Base-by-base conservation (phyloP, 2,888 invertebrate genomes). In the Deilephila porcellus region DNA sequence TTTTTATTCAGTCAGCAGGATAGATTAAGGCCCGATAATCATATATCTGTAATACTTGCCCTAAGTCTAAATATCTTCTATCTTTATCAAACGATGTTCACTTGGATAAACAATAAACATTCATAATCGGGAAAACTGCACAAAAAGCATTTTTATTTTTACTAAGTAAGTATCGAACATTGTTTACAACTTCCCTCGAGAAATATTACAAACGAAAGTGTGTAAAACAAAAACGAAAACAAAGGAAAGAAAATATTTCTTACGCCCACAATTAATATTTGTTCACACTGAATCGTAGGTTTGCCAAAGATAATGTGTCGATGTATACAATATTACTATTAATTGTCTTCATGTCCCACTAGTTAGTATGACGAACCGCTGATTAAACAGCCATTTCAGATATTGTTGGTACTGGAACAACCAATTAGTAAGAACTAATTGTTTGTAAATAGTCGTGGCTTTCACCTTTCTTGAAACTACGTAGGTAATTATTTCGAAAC, bases 351-450 rank as follows among this genome's bases (percentile, higher is more conserved):
- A 29, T 60, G 29, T 60, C 60, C 29, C 29, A 29, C 29, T 17
- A 29, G 4, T 29, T 17, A 14, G 25, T 17, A 60, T 17, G 60
- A 32, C 25, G 17, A 25, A 60, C 17, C 25, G 20, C 60, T 25
- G 25, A 60, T 25, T 60, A 60, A 25, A 60, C 20, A 17, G 25
- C 29, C 29, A 60, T 29, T 29, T 60, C 17, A 5, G 4, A 3
- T 56, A 1, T 6, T n/a, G 19, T n/a, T 17, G 6, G 6, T n/a
- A 56, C n/a, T 56, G 19, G 53, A 17, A n/a, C 19, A 25, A 29
- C 60, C 60, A 60, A 60, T 60, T 60, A 25, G 60, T 60, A 60
- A 25, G 29, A 60, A 29, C 25, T 11, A 29, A 29, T 60, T 60
- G 29, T 32, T 60, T 60, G 60, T 60, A 60, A 60, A 29, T 29